Evolutionary conservation across 2,797 vertebrate species (phyloP).

Genomic region (Pelobates cultripes): DNA sequence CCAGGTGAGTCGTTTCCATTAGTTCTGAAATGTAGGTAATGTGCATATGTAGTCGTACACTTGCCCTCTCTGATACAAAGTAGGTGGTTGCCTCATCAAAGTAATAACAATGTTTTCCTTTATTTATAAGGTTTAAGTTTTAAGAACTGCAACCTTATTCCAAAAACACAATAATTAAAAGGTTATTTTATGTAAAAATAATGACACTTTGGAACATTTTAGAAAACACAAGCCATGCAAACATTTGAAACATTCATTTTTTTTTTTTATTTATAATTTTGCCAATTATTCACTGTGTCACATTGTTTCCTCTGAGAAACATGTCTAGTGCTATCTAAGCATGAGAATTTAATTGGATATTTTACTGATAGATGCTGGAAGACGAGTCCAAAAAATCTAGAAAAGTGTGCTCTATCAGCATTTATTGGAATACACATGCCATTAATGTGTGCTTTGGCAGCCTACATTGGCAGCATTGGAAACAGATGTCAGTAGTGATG

Average conservation of each 20-base stretch:
- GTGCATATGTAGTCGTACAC: too few relatives aligned
- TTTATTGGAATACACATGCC: constrained; percentile 56
- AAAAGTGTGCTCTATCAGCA: constrained; percentile 49
- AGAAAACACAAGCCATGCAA: too few relatives aligned
- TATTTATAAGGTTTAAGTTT: too few relatives aligned
- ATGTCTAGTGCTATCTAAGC: not conserved
- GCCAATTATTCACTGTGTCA: constrained; percentile 27
- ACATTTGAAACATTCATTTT: constrained; percentile 7
- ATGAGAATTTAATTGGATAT: constrained; percentile 36
- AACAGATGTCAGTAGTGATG: constrained; percentile 23
- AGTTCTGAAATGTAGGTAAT: too few relatives aligned
- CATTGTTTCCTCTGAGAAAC: constrained; percentile 13
- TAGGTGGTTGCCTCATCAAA: too few relatives aligned
- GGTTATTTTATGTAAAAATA: not conserved
- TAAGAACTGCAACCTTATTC: not conserved
- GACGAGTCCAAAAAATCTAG: constrained; percentile 24
- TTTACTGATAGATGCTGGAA: constrained; percentile 44
- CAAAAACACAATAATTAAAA: not conserved
- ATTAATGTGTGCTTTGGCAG: constrained; percentile 48
- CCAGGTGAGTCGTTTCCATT: too few relatives aligned
- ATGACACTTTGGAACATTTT: not conserved
- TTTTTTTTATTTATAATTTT: constrained; percentile 29
- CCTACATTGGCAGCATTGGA: too few relatives aligned
- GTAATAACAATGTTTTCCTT: too few relatives aligned
- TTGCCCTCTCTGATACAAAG: too few relatives aligned